Evolutionary conservation across 2,113 vertebrate species (phyloP).

Genomic region (Willisornis vidua): DNA sequence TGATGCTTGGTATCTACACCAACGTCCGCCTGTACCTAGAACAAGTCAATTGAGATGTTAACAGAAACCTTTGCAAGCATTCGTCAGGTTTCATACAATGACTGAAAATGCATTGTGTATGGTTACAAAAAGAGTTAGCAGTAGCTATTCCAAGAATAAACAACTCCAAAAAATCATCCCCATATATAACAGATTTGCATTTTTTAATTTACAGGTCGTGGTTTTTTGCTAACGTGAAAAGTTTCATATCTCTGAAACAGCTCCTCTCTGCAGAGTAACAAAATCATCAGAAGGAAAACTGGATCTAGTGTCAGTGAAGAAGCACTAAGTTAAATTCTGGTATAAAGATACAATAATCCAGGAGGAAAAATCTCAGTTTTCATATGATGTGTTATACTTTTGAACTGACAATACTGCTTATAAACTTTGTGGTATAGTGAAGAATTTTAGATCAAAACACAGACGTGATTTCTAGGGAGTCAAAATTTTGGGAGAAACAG

Average conservation of each 20-base stretch:
- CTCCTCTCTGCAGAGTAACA: background rate
- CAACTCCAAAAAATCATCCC: background rate
- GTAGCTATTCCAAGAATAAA: background rate
- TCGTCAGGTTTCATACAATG: background rate
- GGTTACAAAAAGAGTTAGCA: background rate
- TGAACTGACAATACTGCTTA: background rate
- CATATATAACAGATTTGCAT: background rate
- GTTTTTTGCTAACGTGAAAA: background rate
- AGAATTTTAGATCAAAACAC: background rate
- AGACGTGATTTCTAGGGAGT: background rate
- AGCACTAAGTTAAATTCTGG: background rate
- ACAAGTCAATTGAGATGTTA: background rate
- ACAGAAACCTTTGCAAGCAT: background rate
- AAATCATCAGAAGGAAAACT: background rate
- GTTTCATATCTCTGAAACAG: background rate
- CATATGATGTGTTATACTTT: background rate
- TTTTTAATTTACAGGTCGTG: background rate
- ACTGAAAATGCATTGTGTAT: background rate
- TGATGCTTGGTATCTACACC: conserved; percentile 92
- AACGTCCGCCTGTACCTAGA: conserved; percentile 90
- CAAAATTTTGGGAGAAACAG: background rate
- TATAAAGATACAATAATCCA: background rate
- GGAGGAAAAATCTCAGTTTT: background rate
- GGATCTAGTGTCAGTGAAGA: background rate
- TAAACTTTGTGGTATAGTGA: background rate